Evolutionary conservation across 2,797 vertebrate species (phyloP).

Genomic region (Catostomus latipinnis): DNA sequence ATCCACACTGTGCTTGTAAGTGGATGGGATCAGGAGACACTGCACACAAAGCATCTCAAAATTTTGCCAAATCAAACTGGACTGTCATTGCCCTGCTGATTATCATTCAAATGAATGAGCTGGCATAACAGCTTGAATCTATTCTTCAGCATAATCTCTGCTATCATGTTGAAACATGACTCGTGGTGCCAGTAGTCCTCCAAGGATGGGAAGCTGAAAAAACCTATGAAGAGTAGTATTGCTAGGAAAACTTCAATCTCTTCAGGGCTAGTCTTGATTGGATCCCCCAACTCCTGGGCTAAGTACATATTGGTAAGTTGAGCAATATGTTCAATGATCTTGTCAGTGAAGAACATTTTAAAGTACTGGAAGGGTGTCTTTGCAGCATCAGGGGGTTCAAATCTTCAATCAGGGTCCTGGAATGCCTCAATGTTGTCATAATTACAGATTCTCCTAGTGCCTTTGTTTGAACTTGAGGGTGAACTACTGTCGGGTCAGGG

Average conservation of each 20-base stretch:
- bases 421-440: conserved; percentile 50
- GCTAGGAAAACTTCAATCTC: conserved; percentile 51
- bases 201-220: conserved; percentile 45
- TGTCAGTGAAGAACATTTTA: conserved; percentile 52
- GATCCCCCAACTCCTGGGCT: conserved; percentile 45
- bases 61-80: conserved; percentile 50
- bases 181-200: conserved; percentile 42
- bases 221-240: conserved; percentile 39
- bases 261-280: conserved; percentile 49
- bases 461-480: not conserved
- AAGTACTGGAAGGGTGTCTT: conserved; percentile 52
- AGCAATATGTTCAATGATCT: conserved; percentile 56
- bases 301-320: conserved; percentile 51
- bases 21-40: conserved; percentile 39
- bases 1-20: conserved; percentile 50
- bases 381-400: conserved; percentile 31
- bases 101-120: conserved; percentile 53
- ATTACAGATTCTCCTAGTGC: conserved; percentile 24
- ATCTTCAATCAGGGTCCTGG: conserved; percentile 41
- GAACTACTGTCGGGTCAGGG: not conserved
- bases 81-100: conserved; percentile 42
- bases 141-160: conserved; percentile 39
- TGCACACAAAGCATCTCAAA: not conserved
- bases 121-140: conserved; percentile 48
- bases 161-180: conserved; percentile 36